Evolutionary conservation across 2,113 vertebrate species (phyloP), one percentile per base, ranked within the genome.

Genomic region (Caranx ignobilis): DNA sequence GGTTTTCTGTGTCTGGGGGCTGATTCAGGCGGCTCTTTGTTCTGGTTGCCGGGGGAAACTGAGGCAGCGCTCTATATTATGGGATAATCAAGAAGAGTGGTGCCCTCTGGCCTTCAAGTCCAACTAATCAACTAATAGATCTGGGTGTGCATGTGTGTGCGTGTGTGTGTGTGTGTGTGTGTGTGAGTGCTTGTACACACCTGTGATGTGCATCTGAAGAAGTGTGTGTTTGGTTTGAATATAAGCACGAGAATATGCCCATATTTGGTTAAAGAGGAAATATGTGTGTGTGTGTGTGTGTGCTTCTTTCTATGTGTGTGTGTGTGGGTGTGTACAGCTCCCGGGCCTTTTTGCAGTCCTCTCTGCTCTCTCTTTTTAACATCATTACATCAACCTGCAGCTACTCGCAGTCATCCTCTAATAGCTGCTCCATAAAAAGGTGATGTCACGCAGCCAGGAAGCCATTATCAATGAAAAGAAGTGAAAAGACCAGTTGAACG

Each of bases 41-140:
- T 84, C 82, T 78, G 64, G 85, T 87, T 90, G 89, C 88, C 55
- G 1, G 35, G 83, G 88, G 91, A 80, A 83, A 90, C 84, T 57
- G 37, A 77, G 39, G 63, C 70, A 63, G 66, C 4, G 63, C 85
- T 90, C 74, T 71, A 71, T 75, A 82, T 85, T 78, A 88, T 61
- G 85, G 63, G 48, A 84, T 92, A 93, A 93, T 94, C 87, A 90
- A 79, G 84, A 76, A 73, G 79, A 92, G 91, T 87, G 83, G 77
- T 84, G 76, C 81, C 78, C 82, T 85, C 83, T 88, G 88, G 89
- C 83, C 47, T 19, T 1, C 8, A 54, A 76, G 63, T 59, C 83
- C 62, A 26, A 82, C 69, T 85, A 91, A 94, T 93, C 87, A 91
- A 76, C 91, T 89, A 92, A 92, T 92, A 88, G 87, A 88, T 84